Evolutionary conservation across 2,888 invertebrate genomes (phyloP).

Genomic region (Cistogaster globosa): DNA sequence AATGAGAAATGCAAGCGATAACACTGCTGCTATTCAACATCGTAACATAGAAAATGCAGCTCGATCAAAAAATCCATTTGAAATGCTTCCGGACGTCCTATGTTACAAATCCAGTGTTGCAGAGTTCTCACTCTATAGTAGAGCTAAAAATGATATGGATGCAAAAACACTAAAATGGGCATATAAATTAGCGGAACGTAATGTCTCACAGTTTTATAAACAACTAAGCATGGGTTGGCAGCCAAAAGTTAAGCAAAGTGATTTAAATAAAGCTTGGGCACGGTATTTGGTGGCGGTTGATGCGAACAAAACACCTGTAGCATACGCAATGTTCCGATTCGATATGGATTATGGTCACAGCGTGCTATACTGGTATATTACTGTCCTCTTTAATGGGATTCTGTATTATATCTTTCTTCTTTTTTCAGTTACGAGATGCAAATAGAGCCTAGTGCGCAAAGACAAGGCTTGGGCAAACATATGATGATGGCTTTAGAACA

Average conservation of each 20-base stretch:
- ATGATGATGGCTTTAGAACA: conserved; percentile 90
- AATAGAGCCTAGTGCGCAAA: conserved; percentile 86
- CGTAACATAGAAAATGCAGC: conserved; percentile 80
- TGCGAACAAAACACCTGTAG: conserved; percentile 84
- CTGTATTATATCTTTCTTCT: background rate
- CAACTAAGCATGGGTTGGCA: conserved; percentile 86
- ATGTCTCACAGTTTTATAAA: conserved; percentile 81
- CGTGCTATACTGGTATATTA: conserved; percentile 88
- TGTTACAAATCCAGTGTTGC: conserved; percentile 73
- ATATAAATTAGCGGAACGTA: conserved; percentile 82
- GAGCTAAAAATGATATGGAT: conserved; percentile 80
- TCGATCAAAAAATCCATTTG: conserved; percentile 80
- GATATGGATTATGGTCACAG: conserved; percentile 87
- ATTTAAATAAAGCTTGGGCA: conserved; percentile 87
- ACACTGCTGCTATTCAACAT: conserved; percentile 78
- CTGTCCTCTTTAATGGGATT: background rate
- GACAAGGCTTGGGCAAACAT: conserved; percentile 91
- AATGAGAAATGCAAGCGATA: conserved; percentile 77
- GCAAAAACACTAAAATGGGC: conserved; percentile 81
- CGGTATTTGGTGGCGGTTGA: conserved; percentile 85
- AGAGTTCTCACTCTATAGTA: conserved; percentile 78
- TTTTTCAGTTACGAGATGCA: conserved; percentile 91
- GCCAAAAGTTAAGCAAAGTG: conserved; percentile 85
- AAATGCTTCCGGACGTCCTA: conserved; percentile 75
- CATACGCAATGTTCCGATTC: conserved; percentile 89